Evolutionary conservation across 2,888 invertebrate species (phyloP).

Genomic region (Steinernema carpocapsae): DNA sequence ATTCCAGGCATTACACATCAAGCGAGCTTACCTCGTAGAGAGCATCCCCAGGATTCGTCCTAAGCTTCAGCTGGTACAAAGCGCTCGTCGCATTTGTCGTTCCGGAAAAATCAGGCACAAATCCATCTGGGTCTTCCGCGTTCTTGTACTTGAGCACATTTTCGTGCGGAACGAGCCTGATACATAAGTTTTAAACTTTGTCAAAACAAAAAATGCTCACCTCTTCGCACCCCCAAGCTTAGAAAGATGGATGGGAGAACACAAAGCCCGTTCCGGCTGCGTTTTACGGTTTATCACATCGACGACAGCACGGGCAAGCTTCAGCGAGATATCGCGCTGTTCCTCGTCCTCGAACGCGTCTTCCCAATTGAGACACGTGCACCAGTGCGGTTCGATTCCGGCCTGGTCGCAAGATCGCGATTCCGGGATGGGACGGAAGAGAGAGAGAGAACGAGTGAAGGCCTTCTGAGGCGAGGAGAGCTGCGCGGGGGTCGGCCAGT

Average conservation of each 20-base stretch:
- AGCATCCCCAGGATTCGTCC: constrained; percentile 79
- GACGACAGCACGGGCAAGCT: constrained; percentile 70
- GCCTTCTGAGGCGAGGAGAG: neutral
- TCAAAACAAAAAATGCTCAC: constrained; percentile 16
- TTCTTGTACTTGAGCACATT: constrained; percentile 66
- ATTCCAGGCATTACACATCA: neutral
- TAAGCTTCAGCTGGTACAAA: constrained; percentile 82
- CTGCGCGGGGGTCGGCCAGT: constrained; percentile 61
- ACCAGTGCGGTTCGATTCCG: constrained; percentile 92
- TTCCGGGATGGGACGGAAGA: constrained; percentile 48
- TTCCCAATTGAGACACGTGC: constrained; percentile 86
- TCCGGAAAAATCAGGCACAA: constrained; percentile 80
- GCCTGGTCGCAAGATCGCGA: constrained; percentile 70
- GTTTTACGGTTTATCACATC: constrained; percentile 71
- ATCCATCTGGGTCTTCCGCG: constrained; percentile 82
- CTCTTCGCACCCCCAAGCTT: constrained; percentile 78
- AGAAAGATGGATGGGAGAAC: constrained; percentile 71
- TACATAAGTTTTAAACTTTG: neutral
- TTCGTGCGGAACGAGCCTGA: constrained; percentile 75
- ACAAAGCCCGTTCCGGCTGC: constrained; percentile 70
- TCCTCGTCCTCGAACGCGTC: constrained; percentile 63
- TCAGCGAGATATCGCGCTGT: constrained; percentile 34
- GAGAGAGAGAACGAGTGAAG: constrained; percentile 43
- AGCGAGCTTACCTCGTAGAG: constrained; percentile 78
- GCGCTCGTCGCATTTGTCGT: constrained; percentile 75